These are phyloP conservation scores for Eurytoma adleriae DNA, from an alignment of 2,888 invertebrate species.

Conservation along the genomic window DNA sequence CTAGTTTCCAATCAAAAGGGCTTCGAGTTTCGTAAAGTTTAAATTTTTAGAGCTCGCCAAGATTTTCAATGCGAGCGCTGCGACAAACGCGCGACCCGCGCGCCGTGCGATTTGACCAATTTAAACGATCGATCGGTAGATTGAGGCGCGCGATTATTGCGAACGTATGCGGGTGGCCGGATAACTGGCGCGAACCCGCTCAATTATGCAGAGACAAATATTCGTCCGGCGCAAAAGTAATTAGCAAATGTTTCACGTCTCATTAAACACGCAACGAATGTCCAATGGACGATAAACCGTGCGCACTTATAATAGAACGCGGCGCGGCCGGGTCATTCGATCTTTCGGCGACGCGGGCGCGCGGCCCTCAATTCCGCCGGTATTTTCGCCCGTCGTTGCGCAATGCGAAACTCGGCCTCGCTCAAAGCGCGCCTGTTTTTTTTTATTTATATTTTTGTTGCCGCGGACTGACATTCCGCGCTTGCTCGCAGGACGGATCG, in stretches of 20 bases:
- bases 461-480: no score
- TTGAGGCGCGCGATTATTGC: no score
- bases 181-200: conserved; percentile 50
- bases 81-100: not conserved
- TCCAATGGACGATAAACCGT: conserved; percentile 12
- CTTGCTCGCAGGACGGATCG: no score
- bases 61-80: no score
- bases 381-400: not conserved
- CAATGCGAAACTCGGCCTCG: not conserved
- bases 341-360: conserved; percentile 8
- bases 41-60: no score
- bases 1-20: no score
- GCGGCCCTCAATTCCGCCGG: not conserved
- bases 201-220: conserved; percentile 67
- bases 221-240: conserved; percentile 60
- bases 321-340: not conserved
- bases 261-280: conserved; percentile 61
- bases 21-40: no score
- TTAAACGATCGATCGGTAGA: no score
- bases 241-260: conserved; percentile 60
- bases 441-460: not conserved
- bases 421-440: not conserved
- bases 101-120: conserved; percentile 12
- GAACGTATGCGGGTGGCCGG: no score
- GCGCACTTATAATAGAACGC: not conserved